A percentile compares a stretch with the other conserved stretches of the same genome.
Evolutionary conservation across 2,113 vertebrate genomes (phyloP).

Genomic region (Bungarus multicinctus): DNA sequence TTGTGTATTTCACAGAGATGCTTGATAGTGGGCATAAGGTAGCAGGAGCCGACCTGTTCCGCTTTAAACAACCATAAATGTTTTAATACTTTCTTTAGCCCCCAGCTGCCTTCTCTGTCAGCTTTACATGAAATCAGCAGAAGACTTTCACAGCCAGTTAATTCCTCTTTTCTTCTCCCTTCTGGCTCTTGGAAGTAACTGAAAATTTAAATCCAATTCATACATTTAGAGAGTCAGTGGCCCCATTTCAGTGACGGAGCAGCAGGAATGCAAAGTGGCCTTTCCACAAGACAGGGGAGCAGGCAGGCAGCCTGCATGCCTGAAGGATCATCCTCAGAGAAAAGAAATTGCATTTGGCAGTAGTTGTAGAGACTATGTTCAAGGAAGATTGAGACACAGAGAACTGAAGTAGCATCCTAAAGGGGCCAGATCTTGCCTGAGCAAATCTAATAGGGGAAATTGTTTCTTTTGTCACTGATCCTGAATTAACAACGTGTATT

Average conservation of each 20-base stretch:
- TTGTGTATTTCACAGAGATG: background rate
- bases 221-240: background rate
- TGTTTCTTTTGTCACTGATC: background rate
- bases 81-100: constrained; percentile 7
- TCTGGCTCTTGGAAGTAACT: background rate
- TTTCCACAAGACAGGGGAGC: background rate
- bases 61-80: constrained; percentile 9
- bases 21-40: background rate
- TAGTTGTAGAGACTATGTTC: background rate
- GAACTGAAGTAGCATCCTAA: background rate
- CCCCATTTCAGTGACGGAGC: background rate
- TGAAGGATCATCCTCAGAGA: background rate
- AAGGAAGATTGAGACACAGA: background rate
- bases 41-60: background rate
- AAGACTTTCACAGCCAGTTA: background rate
- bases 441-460: background rate
- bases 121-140: background rate
- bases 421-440: background rate
- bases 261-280: background rate
- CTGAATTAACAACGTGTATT: background rate
- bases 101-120: background rate
- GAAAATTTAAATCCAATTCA: background rate
- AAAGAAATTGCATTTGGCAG: background rate
- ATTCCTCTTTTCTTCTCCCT: background rate
- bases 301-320: background rate